Base-by-base conservation (phyloP, 2,797 vertebrate species). In the Sebastes cheni region DNA sequence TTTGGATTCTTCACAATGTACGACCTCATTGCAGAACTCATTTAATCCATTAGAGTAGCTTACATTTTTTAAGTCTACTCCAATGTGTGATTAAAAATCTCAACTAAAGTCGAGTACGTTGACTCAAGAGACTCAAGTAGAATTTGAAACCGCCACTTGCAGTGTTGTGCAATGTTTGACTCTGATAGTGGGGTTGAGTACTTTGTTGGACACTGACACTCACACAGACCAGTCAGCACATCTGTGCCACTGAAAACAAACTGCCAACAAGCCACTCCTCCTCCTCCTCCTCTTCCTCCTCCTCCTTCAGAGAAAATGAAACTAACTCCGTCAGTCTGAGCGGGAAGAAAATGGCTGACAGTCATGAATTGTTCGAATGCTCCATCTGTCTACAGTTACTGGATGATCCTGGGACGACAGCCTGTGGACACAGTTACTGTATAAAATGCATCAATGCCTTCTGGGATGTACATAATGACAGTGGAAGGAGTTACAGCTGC, bases 401-500 rank as follows among this genome's bases (percentile, higher is more conserved):
- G 30, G 60, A 79, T 8, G 85, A 88, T 54, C 91, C 91, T 1
- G 88, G 92, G 52, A 93, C 90, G 1, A 88, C 83, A 0, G 56
- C 67, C 20, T 93, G 90, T 61, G 92, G 90, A 58, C 91, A 93
- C 80, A 92, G 61, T 55, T 93, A 80, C 76, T 93, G 92, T 42
- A 77, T 67, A 9, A 67, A 10, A 18, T 93, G 91, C 36, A 84
- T 93, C 25, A 83, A 90, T 27, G 1, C 6, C 16, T 88, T 81
- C 75, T 93, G 92, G 92, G 77, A 91, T 18, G 54, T 1, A 11
- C 42, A 59, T 10, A 22, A 3, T 4, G 13, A 34, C 23, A 42
- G 14, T 4, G 22, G 29, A 34, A 8, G 11, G 12, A 23, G 1
- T 4, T 92, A 68, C 84, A 88, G 77, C 78, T 93, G 92, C 59